Evolutionary conservation across 2,888 invertebrate species (phyloP), one percentile per base, ranked within the genome.

Genomic region (Malachius bipustulatus): DNA sequence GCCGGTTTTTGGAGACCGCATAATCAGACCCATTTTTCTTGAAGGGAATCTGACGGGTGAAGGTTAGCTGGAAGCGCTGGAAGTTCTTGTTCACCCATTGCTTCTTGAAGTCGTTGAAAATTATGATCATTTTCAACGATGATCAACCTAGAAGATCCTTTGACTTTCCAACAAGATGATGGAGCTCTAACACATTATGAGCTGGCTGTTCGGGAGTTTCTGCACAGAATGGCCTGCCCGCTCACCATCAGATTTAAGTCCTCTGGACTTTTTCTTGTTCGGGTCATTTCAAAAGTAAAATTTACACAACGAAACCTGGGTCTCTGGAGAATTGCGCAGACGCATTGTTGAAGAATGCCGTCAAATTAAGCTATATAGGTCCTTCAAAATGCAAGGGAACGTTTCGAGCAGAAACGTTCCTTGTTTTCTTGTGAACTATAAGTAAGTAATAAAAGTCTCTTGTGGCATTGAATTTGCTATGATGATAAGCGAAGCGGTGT

Each of bases 331-430:
- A 19, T 19, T 19, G n/a, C 24, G 24, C 6, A 6, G n/a, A 19
- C 24, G 24, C n/a, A 19, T 19, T 19, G 24, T 19, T 19, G 24
- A 19, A 19, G 24, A 19, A 19, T 19, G 24, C 24, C 24, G 24
- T 19, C 24, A 8, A 19, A 19, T n/a, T n/a, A n/a, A n/a, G n/a
- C n/a, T n/a, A n/a, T n/a, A n/a, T n/a, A n/a, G n/a, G n/a, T n/a
- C n/a, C n/a, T n/a, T n/a, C n/a, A n/a, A n/a, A n/a, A n/a, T n/a
- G n/a, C n/a, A n/a, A n/a, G n/a, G n/a, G n/a, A n/a, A n/a, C n/a
- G n/a, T n/a, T n/a, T n/a, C n/a, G n/a, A n/a, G n/a, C n/a, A n/a
- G n/a, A n/a, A n/a, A n/a, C n/a, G n/a, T n/a, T n/a, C n/a, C n/a
- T n/a, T n/a, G n/a, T n/a, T n/a, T n/a, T n/a, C n/a, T n/a, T n/a